phyloP scores from a whole-genome alignment of 2,113 vertebrate genomes.

The Hiodon tergisus region DNA sequence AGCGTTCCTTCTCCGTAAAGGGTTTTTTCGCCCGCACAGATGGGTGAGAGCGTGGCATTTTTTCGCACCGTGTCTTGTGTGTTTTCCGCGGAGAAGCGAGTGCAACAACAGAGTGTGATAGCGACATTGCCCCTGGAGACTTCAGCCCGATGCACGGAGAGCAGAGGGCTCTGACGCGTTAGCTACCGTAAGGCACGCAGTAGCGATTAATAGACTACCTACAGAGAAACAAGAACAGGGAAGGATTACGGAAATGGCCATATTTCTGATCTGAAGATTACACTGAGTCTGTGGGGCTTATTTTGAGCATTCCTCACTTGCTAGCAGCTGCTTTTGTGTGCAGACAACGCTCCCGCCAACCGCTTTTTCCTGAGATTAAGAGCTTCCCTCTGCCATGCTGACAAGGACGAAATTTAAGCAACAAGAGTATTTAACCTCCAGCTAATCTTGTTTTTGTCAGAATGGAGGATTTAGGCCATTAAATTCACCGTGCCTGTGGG shows the following conservation, averaged over 20 bases:
- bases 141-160: neutral
- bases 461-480: slow-evolving; percentile 48
- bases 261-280: slow-evolving; percentile 35
- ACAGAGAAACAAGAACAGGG: slow-evolving; percentile 1
- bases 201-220: slow-evolving; percentile 16
- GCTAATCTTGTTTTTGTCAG: slow-evolving; percentile 62
- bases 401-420: slow-evolving; percentile 62
- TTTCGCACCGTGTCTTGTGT: too few relatives aligned
- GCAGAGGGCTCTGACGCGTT: too few relatives aligned
- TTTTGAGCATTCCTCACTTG: slow-evolving; percentile 27
- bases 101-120: neutral
- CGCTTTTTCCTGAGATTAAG: slow-evolving; percentile 60
- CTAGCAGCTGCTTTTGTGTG: slow-evolving; percentile 35
- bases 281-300: slow-evolving; percentile 22
- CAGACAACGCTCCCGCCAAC: slow-evolving; percentile 48
- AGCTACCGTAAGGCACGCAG: neutral
- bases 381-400: slow-evolving; percentile 59
- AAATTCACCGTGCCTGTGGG: slow-evolving; percentile 38
- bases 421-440: slow-evolving; percentile 61
- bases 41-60: neutral
- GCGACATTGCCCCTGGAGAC: neutral
- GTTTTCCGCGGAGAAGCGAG: neutral
- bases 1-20: neutral
- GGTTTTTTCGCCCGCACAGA: neutral
- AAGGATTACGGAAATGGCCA: slow-evolving; percentile 13